A percentile compares a stretch with the other conserved stretches of the same genome.
Conservation (phyloP, 2,888 invertebrate species). For the Zhuqinia jingwanae region DNA sequence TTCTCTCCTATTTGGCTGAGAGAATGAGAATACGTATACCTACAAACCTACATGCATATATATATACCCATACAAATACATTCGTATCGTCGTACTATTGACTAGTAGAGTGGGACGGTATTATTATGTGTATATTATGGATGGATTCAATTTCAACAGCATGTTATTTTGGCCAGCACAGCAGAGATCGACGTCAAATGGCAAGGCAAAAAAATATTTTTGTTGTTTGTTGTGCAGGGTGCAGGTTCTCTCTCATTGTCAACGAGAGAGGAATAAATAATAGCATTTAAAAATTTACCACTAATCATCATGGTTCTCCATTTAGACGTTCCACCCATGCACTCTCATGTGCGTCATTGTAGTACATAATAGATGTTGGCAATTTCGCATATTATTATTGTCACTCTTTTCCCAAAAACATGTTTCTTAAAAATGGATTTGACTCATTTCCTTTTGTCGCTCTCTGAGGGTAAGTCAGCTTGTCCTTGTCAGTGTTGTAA, state of each 20-base stretch:
- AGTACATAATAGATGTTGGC: conserved; percentile 4
- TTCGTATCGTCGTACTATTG: no score
- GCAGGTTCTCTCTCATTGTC: neutral
- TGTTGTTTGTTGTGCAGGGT: neutral
- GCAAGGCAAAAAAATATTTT: neutral
- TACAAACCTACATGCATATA: no score
- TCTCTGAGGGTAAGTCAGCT: conserved; percentile 9
- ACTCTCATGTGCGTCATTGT: conserved; percentile 40
- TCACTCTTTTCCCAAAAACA: neutral
- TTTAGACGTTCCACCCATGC: conserved; percentile 33
- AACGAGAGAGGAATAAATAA: neutral
- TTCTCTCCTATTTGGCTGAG: no score
- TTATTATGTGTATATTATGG: no score
- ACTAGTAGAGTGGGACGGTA: no score
- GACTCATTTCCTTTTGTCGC: conserved; percentile 49
- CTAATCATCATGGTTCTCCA: conserved; percentile 16
- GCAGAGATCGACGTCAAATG: no score
- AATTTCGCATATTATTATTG: conserved; percentile 14
- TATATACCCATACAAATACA: no score
- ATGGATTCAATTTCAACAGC: neutral
- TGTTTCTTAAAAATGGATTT: conserved; percentile 23
- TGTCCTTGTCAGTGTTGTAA: neutral
- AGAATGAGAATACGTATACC: no score
- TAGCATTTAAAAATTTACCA: neutral
- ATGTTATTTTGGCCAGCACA: neutral